Percentiles rank a stretch among this genome's conserved stretches.
Evolutionary conservation across 2,113 vertebrate genomes (phyloP).

Genomic region (Gopherus flavomarginatus): DNA sequence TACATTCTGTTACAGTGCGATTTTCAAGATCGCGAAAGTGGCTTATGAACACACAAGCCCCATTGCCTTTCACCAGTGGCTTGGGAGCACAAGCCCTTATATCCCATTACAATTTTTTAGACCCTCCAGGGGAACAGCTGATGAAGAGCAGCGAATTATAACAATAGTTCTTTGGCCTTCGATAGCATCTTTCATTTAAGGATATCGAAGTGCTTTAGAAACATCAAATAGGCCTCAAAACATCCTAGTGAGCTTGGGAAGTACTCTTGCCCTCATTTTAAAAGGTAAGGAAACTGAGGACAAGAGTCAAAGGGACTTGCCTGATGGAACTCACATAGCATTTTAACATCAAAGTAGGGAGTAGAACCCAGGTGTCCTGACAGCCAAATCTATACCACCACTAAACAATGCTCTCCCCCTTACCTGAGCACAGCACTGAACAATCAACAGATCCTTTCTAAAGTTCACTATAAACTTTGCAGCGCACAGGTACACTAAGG

Average conservation of each 20-base stretch:
- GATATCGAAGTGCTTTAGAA: background rate
- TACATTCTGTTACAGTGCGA: conserved; percentile 37
- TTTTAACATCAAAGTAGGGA: rapidly evolving
- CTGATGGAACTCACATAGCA: background rate
- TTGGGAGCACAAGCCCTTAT: background rate
- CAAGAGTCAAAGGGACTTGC: rapidly evolving
- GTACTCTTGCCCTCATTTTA: rapidly evolving
- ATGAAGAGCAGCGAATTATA: rapidly evolving
- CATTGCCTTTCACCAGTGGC: background rate
- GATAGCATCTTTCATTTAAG: background rate
- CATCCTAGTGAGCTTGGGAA: background rate
- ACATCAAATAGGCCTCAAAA: background rate
- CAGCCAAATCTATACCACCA: background rate
- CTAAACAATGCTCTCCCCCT: background rate
- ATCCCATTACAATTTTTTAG: background rate
- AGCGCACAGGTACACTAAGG: background rate
- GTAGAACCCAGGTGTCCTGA: background rate
- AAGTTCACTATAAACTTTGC: rapidly evolving
- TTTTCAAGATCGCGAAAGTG: conserved; percentile 40
- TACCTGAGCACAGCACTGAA: rapidly evolving
- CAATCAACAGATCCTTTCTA: background rate
- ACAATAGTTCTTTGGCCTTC: background rate
- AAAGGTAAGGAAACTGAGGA: rapidly evolving
- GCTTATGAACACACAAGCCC: conserved; percentile 37
- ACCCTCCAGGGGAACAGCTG: background rate